Base-by-base conservation (phyloP, 2,113 vertebrate genomes). In the Hippocampus comes region DNA sequence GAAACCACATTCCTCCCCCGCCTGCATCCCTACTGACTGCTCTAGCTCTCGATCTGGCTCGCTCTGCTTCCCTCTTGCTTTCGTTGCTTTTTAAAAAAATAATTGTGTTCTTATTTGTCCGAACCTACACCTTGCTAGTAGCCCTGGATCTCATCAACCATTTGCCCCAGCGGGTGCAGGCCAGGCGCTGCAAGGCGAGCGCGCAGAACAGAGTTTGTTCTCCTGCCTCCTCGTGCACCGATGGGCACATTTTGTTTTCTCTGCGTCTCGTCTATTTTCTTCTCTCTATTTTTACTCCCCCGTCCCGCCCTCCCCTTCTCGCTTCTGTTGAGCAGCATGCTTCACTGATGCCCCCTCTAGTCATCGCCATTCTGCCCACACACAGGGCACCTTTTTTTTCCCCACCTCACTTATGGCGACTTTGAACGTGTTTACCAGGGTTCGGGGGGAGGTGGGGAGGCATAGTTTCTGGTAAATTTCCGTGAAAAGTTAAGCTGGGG, bases 1-100 rank as follows among this genome's bases (percentile, higher is more conserved):
- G 93, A 92, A 93, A 94, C 93, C 91, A 91, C 83, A 92, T 94
- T 93, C 92, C 92, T 92, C 92, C 91, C 91, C 92, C 92, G 90
- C 91, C 91, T 92, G 91, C 91, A 93, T 94, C 92, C 92, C 92
- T 87, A 91, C 90, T 92, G 90, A 92, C 91, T 88, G 89, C 82
- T 86, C 86, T 70, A 78, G 73, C 82, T 88, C 82, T 88, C 73
- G 82, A 72, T 77, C 74, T 76, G 81, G 75, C 71, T 82, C 46
- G 82, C 63, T 84, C 78, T 84, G 41, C 80, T 77, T 75, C 78
- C 84, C 86, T 86, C 77, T 91, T 82, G 83, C 70, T 84, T 78
- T 84, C 87, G 77, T 88, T 82, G 79, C 74, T 84, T 78, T 82
- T 79, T 84, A 46, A 46, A 15, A 4, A 46, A 46, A 46, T 12